phyloP scores from a whole-genome alignment of 2,888 invertebrate genomes.

The Melangyna quadrimaculata region DNA sequence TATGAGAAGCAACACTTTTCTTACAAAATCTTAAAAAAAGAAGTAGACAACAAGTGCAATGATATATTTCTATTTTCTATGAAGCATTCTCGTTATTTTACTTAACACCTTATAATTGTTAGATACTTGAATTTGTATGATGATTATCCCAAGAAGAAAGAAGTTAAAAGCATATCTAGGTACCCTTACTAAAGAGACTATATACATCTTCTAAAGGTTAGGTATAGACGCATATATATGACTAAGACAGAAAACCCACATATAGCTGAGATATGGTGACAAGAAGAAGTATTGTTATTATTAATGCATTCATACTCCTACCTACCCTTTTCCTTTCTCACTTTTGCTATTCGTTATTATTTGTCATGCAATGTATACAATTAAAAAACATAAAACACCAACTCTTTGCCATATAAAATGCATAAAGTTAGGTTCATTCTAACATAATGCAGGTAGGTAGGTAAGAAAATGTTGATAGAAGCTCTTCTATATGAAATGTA shows the following conservation, averaged over 20 bases:
- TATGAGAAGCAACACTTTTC: neutral
- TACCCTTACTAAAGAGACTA: too few relatives aligned
- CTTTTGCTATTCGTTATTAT: constrained; percentile 37
- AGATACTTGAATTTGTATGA: neutral
- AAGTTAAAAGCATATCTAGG: neutral
- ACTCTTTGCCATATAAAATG: neutral
- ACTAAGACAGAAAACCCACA: neutral
- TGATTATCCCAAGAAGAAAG: neutral
- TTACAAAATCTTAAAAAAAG: neutral
- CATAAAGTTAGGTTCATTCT: too few relatives aligned
- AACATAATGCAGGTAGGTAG: neutral
- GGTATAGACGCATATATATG: neutral
- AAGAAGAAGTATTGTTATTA: constrained; percentile 17
- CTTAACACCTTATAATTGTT: constrained; percentile 16
- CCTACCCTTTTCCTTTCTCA: constrained; percentile 15
- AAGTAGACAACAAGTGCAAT: neutral
- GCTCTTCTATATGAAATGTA: constrained; percentile 34
- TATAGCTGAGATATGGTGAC: neutral
- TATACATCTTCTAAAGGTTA: too few relatives aligned
- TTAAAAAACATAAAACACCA: constrained; percentile 23
- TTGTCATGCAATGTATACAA: constrained; percentile 30
- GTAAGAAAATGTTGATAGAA: constrained; percentile 8
- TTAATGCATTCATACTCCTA: constrained; percentile 13
- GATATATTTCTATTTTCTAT: neutral
- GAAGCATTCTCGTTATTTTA: constrained; percentile 4